Evolutionary conservation across 2,888 invertebrate species (phyloP), one percentile per base, ranked within the genome.

Genomic region (Metalampra italica): DNA sequence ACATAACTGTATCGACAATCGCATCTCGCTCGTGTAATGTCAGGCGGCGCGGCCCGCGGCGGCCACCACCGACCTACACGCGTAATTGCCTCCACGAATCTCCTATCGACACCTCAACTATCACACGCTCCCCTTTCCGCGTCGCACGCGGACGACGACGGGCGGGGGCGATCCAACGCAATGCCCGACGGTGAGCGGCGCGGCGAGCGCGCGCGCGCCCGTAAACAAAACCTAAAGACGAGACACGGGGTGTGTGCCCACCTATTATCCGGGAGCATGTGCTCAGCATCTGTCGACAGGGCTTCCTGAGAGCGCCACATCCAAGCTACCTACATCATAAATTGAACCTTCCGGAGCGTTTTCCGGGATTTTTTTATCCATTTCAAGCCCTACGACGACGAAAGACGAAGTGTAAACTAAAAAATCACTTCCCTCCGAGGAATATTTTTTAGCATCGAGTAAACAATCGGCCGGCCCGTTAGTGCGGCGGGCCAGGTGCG

Each of bases 371-470:
- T 88, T 87, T 88, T 88, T 83, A 80, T 64, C 60, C 63, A 63
- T 64, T 66, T 74, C 74, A 74, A 82, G 80, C 80, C 77, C 68
- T 75, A 75, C 68, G 76, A 80, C 69, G 82, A 85, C 84, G 87
- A 87, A 79, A 82, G 88, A 88, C 75, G 80, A 69, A 78, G 82
- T 80, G 82, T 89, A 87, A 85, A 87, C 86, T 78, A 68, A 78
- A 77, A 78, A 78, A 76, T 68, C 55, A 71, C 77, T 82, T 82
- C 82, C 81, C 74, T 76, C 71, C 60, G 72, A 76, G 75, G 72
- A 78, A 67, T 71, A 73, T 78, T 82, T 81, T 84, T 87, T 80
- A 77, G 71, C 68, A 61, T 71, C 68, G 68, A 64, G 83, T 85
- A 86, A 87, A 87, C 85, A 86, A 79, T 71, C 61, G 52, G 53